Evolutionary conservation across 2,888 invertebrate species (phyloP), one percentile per base, ranked within the genome.

Genomic region (Gastracanthus pulcherrimus): DNA sequence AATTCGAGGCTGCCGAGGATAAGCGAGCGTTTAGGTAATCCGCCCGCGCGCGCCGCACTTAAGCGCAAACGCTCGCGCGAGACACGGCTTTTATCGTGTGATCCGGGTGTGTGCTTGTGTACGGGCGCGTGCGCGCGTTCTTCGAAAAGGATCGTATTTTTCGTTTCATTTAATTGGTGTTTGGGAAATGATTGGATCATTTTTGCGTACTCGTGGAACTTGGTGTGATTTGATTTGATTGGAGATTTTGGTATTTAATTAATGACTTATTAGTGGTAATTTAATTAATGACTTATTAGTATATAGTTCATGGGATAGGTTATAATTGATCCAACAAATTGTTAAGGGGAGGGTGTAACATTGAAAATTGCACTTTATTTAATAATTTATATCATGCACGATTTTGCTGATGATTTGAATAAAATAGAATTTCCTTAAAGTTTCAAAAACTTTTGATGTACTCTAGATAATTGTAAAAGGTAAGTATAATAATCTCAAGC

Each of bases 1-100:
- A 82, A 74, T 76, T 82, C 51, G 19, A 45, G 38, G 58, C 48
- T 55, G 55, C 23, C n/a, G 64, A 48, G 64, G 72, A 64, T 72
- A 76, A 76, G 64, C 41, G 75, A 45, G 34, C 26, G 16, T 31
- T 23, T 69, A 4, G 23, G 55, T 76, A 70, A 77, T 77, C 67
- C 38, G 26, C n/a, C n/a, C 16, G 31, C 31, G 36, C 4, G 36
- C 62, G n/a, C 0, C 36, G n/a, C 9, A 19, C 9, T 58, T 67
- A 67, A 58, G 19, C 55, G n/a, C 34, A 3, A 48, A 36, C 31
- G 67, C n/a, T 29, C 26, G 36, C 23, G 26, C 29, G 62, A 62
- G 62, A 38, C 70, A 26, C n/a, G 67, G 60, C 58, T 60, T 74
- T 74, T 74, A 74, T 62, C 62, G 48, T 67, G 58, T 55, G n/a